Percentiles rank a stretch among this genome's conserved stretches.
Evolutionary conservation across 2,113 vertebrate genomes (phyloP).

Genomic region (Toxostoma redivivum): DNA sequence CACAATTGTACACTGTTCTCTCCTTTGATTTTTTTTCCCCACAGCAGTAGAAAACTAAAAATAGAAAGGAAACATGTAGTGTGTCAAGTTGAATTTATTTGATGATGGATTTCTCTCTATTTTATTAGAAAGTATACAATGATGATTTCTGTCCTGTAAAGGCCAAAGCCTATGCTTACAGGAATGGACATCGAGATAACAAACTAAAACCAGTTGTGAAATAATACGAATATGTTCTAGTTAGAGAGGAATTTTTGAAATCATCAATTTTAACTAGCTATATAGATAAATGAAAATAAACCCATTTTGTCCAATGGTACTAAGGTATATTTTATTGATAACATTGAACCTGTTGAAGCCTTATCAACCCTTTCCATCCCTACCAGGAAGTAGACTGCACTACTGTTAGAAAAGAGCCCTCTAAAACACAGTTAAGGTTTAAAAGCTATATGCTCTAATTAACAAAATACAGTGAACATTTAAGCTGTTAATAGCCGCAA

Average conservation of each 20-base stretch:
- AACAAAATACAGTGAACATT: slow-evolving; percentile 73
- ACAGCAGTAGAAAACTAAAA: not conserved
- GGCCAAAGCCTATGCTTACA: not conserved
- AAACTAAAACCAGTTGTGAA: not conserved
- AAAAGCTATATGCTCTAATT: slow-evolving; percentile 71
- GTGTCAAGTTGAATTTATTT: not conserved
- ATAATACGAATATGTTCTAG: not conserved
- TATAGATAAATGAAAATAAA: not conserved
- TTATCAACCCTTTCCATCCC: slow-evolving; percentile 32
- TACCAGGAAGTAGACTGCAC: slow-evolving; percentile 17
- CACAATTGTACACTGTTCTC: not conserved
- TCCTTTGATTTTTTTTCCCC: not conserved
- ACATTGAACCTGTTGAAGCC: slow-evolving; percentile 48
- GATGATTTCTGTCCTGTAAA: not conserved
- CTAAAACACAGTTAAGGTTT: slow-evolving; percentile 59
- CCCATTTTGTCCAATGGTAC: not conserved
- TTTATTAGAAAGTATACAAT: not conserved
- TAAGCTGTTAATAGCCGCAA: slow-evolving; percentile 72
- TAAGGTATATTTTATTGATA: slow-evolving; percentile 35
- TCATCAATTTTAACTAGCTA: not conserved
- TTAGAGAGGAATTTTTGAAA: not conserved
- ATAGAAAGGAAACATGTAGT: not conserved
- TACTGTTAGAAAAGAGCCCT: slow-evolving; percentile 33
- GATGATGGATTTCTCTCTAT: not conserved
- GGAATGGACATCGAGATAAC: not conserved